Conservation (phyloP, 2,888 invertebrate species). For the Dyspetes luteomarginatus region DNA sequence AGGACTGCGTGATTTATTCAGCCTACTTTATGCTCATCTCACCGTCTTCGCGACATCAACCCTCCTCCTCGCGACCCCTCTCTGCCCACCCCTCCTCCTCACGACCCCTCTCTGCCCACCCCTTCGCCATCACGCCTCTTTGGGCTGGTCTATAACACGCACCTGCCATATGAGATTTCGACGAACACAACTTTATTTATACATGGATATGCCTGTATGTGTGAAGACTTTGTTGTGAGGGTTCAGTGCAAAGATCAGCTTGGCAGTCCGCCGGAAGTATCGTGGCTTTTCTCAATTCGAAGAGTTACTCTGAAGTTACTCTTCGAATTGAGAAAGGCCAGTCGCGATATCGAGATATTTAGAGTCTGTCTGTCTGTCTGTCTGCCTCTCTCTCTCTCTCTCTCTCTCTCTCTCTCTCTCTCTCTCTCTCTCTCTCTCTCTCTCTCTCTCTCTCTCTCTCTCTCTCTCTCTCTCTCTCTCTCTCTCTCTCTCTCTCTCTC, state of each 20-base stretch:
- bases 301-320: background rate
- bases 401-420: too few species aligned
- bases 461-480: too few species aligned
- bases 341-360: background rate
- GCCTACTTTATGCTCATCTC: slow-evolving; percentile 78
- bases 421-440: too few species aligned
- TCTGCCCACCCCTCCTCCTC: too few species aligned
- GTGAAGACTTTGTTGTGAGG: background rate
- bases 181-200: slow-evolving; percentile 79
- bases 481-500: too few species aligned
- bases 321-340: background rate
- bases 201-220: slow-evolving; percentile 62
- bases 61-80: too few species aligned
- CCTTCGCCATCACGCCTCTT: too few species aligned
- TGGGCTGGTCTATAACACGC: slow-evolving; percentile 61
- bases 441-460: too few species aligned
- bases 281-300: too few species aligned
- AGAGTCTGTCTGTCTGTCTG: slow-evolving; percentile 62
- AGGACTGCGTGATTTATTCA: slow-evolving; percentile 78
- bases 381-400: slow-evolving; percentile 68
- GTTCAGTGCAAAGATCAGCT: background rate
- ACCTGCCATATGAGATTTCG: slow-evolving; percentile 77
- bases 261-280: slow-evolving; percentile 12
- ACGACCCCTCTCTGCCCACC: background rate
- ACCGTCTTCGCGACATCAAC: background rate